A percentile compares a stretch with the other conserved stretches of the same genome.
These are phyloP conservation scores for Dipodomys merriami DNA, from an alignment of 2,113 vertebrate genomes.

Conservation along the genomic window DNA sequence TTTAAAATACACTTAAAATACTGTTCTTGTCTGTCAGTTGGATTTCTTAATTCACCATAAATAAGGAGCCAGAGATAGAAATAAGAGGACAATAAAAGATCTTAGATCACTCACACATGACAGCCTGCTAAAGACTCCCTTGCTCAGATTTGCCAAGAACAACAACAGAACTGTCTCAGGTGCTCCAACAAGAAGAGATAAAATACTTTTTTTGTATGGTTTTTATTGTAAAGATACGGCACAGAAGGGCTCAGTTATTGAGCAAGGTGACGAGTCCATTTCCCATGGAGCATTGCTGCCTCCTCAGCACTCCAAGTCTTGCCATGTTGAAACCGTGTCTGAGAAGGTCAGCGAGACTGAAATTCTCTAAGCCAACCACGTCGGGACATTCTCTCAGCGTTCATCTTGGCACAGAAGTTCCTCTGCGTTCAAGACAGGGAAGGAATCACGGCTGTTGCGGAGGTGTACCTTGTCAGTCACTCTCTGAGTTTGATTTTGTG, in stretches of 20 bases:
- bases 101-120: not conserved
- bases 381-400: not conserved
- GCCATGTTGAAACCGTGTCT: not conserved
- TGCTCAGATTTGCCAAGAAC: slow-evolving; percentile 9
- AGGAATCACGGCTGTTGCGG: not conserved
- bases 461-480: no score
- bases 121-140: not conserved
- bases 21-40: not conserved
- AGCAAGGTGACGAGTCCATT: no score
- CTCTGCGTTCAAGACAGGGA: not conserved
- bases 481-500: not conserved
- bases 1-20: not conserved
- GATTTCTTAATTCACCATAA: not conserved
- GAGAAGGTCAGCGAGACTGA: not conserved
- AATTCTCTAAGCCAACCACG: not conserved
- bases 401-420: not conserved
- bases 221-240: no score
- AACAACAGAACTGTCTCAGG: not conserved
- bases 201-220: not conserved
- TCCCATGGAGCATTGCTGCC: no score
- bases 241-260: no score
- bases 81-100: not conserved
- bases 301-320: not conserved
- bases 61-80: not conserved
- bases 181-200: not conserved